Conservation (phyloP, 1,140 invertebrate species). For the Choristoneura fumiferana region DNA sequence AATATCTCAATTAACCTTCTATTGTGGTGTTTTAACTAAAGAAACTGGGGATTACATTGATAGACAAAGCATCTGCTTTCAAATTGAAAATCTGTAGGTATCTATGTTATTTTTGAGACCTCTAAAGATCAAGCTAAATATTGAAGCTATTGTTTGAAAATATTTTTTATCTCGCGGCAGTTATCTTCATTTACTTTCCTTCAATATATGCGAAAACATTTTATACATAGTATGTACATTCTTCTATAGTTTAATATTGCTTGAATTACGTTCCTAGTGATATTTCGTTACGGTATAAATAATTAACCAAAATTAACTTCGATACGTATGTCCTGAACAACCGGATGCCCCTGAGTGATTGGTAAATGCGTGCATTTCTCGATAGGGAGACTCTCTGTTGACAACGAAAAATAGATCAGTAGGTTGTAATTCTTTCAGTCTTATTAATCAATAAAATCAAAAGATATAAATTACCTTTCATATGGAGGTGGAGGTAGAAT, state of each 20-base stretch:
- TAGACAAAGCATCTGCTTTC: no score
- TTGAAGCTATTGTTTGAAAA: no score
- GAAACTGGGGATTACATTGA: no score
- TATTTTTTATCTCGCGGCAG: no score
- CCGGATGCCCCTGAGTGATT: constrained; percentile 67
- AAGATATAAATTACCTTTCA: constrained; percentile 51
- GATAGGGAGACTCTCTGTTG: constrained; percentile 64
- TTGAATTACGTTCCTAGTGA: constrained; percentile 67
- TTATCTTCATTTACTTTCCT: not conserved
- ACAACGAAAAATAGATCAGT: constrained; percentile 28
- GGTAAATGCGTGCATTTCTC: constrained; percentile 62
- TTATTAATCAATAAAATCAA: not conserved
- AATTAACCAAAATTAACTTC: constrained; percentile 53
- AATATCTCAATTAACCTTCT: no score
- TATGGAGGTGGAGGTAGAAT: constrained; percentile 71
- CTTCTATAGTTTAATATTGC: constrained; percentile 64
- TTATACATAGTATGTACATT: constrained; percentile 54
- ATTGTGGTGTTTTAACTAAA: no score
- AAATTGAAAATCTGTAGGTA: no score
- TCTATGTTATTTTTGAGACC: no score
- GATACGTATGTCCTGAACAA: constrained; percentile 66
- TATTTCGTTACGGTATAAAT: constrained; percentile 48
- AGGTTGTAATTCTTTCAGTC: not conserved
- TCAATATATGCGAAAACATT: constrained; percentile 39
- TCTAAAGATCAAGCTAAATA: no score